Conservation (phyloP, 2,797 vertebrate species). For the Fistularia tabacaria region DNA sequence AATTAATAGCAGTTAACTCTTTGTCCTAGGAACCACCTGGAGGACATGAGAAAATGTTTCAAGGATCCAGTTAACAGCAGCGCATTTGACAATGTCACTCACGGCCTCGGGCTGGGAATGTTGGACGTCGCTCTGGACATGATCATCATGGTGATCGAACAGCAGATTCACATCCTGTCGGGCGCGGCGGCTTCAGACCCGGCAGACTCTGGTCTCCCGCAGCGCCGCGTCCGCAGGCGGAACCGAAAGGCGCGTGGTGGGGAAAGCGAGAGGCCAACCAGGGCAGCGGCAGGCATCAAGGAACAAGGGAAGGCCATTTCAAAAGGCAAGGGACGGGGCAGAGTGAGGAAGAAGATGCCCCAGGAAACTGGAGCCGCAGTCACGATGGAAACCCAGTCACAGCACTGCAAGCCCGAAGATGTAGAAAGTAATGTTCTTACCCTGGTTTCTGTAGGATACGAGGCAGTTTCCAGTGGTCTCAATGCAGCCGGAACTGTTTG, state of each 20-base stretch:
- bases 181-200: conserved; percentile 72
- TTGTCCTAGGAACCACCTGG: conserved; percentile 72
- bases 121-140: conserved; percentile 75
- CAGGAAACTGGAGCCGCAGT: conserved; percentile 33
- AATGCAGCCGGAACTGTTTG: conserved; percentile 44
- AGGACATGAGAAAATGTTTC: conserved; percentile 78
- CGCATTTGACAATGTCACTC: conserved; percentile 74
- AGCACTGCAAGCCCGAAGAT: conserved; percentile 48
- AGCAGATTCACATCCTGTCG: conserved; percentile 78
- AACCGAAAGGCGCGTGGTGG: conserved; percentile 57
- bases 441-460: conserved; percentile 77
- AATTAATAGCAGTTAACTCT: not conserved
- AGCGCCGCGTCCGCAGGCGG: conserved; percentile 68
- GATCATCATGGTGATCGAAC: conserved; percentile 73
- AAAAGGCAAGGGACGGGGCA: conserved; percentile 57
- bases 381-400: conserved; percentile 19
- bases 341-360: conserved; percentile 58
- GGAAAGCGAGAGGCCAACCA: conserved; percentile 48
- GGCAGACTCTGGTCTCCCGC: conserved; percentile 33
- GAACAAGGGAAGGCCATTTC: conserved; percentile 57
- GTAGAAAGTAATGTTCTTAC: conserved; percentile 73
- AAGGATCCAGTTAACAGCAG: conserved; percentile 70
- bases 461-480: conserved; percentile 73
- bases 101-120: conserved; percentile 78
- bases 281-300: conserved; percentile 38